These are phyloP conservation scores for Loripinus fragilis DNA, from an alignment of 2,888 invertebrate species.

Conservation along the genomic window DNA sequence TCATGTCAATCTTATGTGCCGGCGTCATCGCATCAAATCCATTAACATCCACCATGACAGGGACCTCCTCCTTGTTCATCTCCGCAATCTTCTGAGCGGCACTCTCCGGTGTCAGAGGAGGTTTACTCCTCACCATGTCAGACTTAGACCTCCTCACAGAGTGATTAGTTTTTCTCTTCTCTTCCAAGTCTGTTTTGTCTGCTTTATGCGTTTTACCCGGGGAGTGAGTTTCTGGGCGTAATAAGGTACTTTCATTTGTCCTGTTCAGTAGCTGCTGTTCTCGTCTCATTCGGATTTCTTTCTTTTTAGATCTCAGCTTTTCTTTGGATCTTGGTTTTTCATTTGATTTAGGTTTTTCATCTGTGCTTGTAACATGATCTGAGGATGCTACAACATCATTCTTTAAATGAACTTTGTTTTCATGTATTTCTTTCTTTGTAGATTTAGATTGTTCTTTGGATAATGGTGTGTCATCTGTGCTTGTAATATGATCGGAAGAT, in stretches of 20 bases:
- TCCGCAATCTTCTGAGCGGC: not conserved
- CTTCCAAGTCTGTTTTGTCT: not conserved
- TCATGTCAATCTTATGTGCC: constrained; percentile 47
- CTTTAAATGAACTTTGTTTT: too few species aligned
- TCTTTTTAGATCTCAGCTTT: constrained; percentile 31
- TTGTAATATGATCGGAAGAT: too few species aligned
- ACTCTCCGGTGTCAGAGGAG: constrained; percentile 6
- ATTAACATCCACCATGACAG: constrained; percentile 14
- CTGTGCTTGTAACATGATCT: too few species aligned
- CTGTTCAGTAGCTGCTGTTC: constrained; percentile 52
- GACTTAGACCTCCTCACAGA: constrained; percentile 50
- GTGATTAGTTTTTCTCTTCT: constrained; percentile 46
- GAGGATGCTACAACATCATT: too few species aligned
- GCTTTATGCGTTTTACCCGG: not conserved
- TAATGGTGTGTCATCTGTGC: too few species aligned
- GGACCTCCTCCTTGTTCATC: not conserved
- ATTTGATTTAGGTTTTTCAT: too few species aligned
- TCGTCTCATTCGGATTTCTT: constrained; percentile 47
- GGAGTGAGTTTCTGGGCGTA: not conserved
- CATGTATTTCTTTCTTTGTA: too few species aligned
- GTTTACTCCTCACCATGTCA: constrained; percentile 29
- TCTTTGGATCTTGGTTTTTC: not conserved
- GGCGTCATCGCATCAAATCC: constrained; percentile 26
- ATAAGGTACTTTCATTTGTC: constrained; percentile 10
- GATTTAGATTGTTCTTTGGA: too few species aligned